Percentiles rank a stretch among this genome's conserved stretches.
Evolutionary conservation across 2,113 vertebrate species (phyloP).

Genomic region (Micronycteris hirsuta): DNA sequence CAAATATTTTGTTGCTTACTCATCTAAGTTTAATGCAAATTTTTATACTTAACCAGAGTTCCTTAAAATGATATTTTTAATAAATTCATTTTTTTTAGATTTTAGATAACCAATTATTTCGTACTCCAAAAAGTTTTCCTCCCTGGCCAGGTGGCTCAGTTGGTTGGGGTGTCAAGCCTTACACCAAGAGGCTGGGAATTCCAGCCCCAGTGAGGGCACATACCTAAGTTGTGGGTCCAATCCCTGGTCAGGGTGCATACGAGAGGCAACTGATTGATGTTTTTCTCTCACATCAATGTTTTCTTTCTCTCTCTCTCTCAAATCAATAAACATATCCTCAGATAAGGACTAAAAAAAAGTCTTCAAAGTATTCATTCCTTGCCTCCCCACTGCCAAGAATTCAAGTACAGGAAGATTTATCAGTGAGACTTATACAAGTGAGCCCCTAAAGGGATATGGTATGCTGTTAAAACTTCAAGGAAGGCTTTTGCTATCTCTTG

Average conservation of each 20-base stretch:
- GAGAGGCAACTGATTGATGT: too few relatives aligned
- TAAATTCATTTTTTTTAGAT: not conserved
- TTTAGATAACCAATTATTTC: not conserved
- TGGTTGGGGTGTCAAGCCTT: too few relatives aligned
- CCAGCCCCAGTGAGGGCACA: too few relatives aligned
- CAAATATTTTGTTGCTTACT: conserved; percentile 30
- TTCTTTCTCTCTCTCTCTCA: too few relatives aligned
- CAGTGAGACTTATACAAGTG: not conserved
- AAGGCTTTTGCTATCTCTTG: not conserved
- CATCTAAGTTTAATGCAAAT: not conserved
- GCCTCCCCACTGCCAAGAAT: not conserved
- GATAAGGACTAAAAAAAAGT: not conserved
- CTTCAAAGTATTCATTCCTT: not conserved
- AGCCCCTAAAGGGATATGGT: not conserved
- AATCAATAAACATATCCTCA: too few relatives aligned
- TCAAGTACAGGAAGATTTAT: not conserved
- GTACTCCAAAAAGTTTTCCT: not conserved
- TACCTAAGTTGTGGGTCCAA: too few relatives aligned
- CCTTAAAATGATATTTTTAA: not conserved
- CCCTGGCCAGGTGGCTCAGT: too few relatives aligned
- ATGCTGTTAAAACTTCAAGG: not conserved
- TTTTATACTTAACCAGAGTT: not conserved
- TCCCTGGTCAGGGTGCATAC: too few relatives aligned
- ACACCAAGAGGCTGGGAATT: too few relatives aligned
- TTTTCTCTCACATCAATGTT: too few relatives aligned